Conservation (phyloP, 2,113 vertebrate species). For the Podilymbus podiceps region DNA sequence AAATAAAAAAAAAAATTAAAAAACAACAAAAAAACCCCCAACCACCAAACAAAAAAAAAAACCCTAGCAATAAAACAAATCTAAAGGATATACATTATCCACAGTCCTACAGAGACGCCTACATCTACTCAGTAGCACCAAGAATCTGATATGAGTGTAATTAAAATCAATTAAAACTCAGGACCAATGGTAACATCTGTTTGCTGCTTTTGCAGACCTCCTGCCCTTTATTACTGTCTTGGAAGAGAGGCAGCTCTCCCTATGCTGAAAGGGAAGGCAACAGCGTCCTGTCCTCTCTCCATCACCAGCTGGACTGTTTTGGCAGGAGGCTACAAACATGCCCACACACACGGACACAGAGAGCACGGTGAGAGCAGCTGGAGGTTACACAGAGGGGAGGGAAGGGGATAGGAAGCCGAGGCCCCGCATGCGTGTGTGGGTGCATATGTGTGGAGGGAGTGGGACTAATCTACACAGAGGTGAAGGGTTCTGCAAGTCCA, state of each 20-base stretch:
- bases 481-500: background rate
- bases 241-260: background rate
- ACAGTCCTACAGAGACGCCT: slow-evolving; percentile 58
- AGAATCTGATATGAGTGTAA: slow-evolving; percentile 63
- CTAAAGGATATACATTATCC: slow-evolving; percentile 50
- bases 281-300: background rate
- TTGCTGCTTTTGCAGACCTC: slow-evolving; percentile 30
- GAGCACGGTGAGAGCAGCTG: background rate
- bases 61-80: slow-evolving; percentile 22
- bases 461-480: background rate
- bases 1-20: slow-evolving; percentile 1
- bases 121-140: slow-evolving; percentile 73
- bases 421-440: rapidly evolving
- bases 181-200: slow-evolving; percentile 13
- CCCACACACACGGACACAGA: background rate
- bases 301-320: background rate
- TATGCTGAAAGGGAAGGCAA: background rate
- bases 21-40: background rate
- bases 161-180: slow-evolving; percentile 59
- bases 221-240: background rate
- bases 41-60: background rate
- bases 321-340: slow-evolving; percentile 18
- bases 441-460: background rate
- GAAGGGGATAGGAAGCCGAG: background rate
- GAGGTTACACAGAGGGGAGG: background rate